Evolutionary conservation across 1,140 invertebrate species (phyloP).

Genomic region (Eriocheir sinensis): DNA sequence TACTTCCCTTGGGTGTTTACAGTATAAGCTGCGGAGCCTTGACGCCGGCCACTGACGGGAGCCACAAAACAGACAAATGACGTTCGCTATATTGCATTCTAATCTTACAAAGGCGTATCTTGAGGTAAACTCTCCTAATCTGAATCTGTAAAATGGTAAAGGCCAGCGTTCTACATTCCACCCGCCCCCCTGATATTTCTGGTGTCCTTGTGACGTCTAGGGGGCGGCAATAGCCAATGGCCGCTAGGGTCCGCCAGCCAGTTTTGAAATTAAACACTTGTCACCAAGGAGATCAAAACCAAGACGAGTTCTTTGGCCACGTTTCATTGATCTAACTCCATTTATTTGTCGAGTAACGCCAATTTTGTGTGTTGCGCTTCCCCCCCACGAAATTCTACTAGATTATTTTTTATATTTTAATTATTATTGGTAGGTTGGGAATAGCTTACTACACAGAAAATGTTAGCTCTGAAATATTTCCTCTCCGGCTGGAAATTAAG

Average conservation of each 20-base stretch:
- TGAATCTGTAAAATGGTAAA: neutral
- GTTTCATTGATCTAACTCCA: neutral
- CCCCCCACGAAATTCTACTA: no score
- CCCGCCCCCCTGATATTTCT: slow-evolving; percentile 45
- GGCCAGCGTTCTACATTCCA: neutral
- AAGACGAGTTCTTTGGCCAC: neutral
- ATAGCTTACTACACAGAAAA: no score
- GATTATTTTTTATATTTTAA: no score
- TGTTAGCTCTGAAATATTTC: no score
- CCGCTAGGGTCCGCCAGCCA: neutral
- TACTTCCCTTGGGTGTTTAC: slow-evolving; percentile 71
- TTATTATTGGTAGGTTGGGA: no score
- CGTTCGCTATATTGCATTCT: neutral
- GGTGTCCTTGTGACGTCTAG: slow-evolving; percentile 74
- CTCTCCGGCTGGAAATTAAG: no score
- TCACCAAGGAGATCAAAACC: neutral
- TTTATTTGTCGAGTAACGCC: slow-evolving; percentile 13
- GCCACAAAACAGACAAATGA: slow-evolving; percentile 61
- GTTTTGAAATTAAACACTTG: neutral
- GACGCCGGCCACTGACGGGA: neutral
- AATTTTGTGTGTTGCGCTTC: neutral
- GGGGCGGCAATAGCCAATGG: slow-evolving; percentile 38
- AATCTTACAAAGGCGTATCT: neutral
- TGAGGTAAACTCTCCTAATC: no score
- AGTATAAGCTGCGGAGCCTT: slow-evolving; percentile 56